Conservation (phyloP, 2,113 vertebrate species). For the Bostrychus sinensis region DNA sequence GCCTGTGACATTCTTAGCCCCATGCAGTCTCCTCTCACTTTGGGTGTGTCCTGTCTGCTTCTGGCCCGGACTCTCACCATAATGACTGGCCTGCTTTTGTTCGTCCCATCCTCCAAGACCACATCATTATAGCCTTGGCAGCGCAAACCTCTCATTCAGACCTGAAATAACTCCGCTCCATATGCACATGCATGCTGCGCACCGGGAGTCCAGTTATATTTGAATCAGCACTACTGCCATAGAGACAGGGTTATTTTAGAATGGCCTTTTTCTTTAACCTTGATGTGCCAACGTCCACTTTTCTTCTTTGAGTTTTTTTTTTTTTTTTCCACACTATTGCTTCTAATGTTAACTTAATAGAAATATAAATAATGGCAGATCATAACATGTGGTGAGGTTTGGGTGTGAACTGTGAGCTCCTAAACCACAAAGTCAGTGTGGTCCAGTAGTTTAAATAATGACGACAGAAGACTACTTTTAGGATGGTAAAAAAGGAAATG, state of each 20-base stretch:
- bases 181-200: constrained; percentile 11
- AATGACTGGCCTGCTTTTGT: constrained; percentile 79
- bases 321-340: background rate
- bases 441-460: background rate
- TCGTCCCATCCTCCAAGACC: constrained; percentile 63
- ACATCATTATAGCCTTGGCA: constrained; percentile 75
- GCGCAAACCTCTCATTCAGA: constrained; percentile 70
- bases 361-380: background rate
- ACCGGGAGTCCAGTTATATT: constrained; percentile 34
- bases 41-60: constrained; percentile 75
- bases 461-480: constrained; percentile 3
- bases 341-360: constrained; percentile 1
- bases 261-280: background rate
- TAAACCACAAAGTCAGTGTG: constrained; percentile 33
- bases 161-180: constrained; percentile 64
- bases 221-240: constrained; percentile 29
- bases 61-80: constrained; percentile 70
- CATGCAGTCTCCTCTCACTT: constrained; percentile 41
- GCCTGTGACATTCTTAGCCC: constrained; percentile 21
- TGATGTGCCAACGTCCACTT: no score
- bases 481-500: background rate
- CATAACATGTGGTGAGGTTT: constrained; percentile 12
- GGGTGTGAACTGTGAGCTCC: constrained; percentile 35
- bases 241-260: constrained; percentile 37
- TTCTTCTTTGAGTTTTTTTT: background rate